Evolutionary conservation across 2,888 invertebrate species (phyloP).

Genomic region (Sarcophaga carnaria): DNA sequence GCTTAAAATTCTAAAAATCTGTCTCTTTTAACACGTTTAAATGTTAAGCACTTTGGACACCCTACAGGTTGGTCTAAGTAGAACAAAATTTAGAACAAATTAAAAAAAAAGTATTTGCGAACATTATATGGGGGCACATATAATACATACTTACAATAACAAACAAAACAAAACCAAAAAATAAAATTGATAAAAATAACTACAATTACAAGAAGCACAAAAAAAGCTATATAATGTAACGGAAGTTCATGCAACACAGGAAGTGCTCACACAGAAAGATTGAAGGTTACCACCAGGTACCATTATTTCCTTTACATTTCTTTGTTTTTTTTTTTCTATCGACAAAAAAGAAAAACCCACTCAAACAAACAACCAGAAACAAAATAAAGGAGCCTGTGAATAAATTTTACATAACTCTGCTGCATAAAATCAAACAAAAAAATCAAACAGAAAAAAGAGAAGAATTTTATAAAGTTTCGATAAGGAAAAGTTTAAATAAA

Average conservation of each 20-base stretch:
- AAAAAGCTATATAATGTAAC: conserved; percentile 34
- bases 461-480: conserved; percentile 48
- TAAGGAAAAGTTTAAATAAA: conserved; percentile 32
- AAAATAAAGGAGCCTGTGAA: conserved; percentile 26
- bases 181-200: not conserved
- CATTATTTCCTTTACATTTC: conserved; percentile 1
- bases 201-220: conserved; percentile 10
- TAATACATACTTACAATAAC: not conserved
- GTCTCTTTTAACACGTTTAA: too few species aligned
- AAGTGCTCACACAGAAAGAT: conserved; percentile 46
- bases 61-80: not conserved
- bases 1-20: too few species aligned
- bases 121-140: not conserved
- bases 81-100: not conserved
- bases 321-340: conserved; percentile 7
- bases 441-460: conserved; percentile 10
- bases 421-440: conserved; percentile 20
- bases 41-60: not conserved
- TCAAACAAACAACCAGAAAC: not conserved
- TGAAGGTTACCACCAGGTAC: conserved; percentile 56
- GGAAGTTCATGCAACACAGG: conserved; percentile 59
- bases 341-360: not conserved
- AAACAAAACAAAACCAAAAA: too few species aligned
- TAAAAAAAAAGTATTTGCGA: not conserved
- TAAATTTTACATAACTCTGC: conserved; percentile 48